These are phyloP conservation scores for Empis livida DNA, from an alignment of 2,888 invertebrate species.

Conservation along the genomic window DNA sequence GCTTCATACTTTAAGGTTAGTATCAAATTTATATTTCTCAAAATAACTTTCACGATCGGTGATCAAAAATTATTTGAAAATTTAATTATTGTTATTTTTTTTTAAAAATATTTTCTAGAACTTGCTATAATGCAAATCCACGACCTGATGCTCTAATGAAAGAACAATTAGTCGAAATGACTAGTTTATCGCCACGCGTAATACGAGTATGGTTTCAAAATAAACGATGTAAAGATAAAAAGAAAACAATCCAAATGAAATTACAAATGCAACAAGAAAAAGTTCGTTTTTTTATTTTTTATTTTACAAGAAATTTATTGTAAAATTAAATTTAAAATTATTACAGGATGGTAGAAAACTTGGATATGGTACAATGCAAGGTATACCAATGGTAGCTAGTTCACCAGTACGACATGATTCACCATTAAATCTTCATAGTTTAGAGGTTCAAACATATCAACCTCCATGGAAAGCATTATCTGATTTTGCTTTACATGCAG, in stretches of 20 bases:
- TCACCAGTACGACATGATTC: slow-evolving; percentile 86
- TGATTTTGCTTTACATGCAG: slow-evolving; percentile 90
- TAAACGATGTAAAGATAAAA: slow-evolving; percentile 95
- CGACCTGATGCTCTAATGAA: slow-evolving; percentile 98
- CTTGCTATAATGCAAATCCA: slow-evolving; percentile 95
- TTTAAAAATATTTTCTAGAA: slow-evolving; percentile 38
- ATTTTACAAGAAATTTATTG: too few relatives aligned
- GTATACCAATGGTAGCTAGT: slow-evolving; percentile 95
- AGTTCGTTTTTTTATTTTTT: slow-evolving; percentile 42
- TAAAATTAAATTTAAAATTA: slow-evolving; percentile 4
- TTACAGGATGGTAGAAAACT: slow-evolving; percentile 87
- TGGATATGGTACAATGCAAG: slow-evolving; percentile 89
- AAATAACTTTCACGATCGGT: too few relatives aligned
- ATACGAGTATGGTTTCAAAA: slow-evolving; percentile 99
- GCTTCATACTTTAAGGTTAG: slow-evolving; percentile 78
- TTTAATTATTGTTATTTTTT: background rate
- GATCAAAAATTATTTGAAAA: background rate
- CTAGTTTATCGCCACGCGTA: slow-evolving; percentile 89
- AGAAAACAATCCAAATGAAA: slow-evolving; percentile 91
- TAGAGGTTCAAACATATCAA: slow-evolving; percentile 85
- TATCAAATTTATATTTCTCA: too few relatives aligned
- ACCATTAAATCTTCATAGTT: slow-evolving; percentile 69
- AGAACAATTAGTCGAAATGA: slow-evolving; percentile 99
- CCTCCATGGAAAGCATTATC: slow-evolving; percentile 95
- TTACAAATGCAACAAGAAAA: slow-evolving; percentile 97